Evolutionary conservation across 2,113 vertebrate genomes (phyloP), one percentile per base, ranked within the genome.

Genomic region (Forbesichthys agassizii): DNA sequence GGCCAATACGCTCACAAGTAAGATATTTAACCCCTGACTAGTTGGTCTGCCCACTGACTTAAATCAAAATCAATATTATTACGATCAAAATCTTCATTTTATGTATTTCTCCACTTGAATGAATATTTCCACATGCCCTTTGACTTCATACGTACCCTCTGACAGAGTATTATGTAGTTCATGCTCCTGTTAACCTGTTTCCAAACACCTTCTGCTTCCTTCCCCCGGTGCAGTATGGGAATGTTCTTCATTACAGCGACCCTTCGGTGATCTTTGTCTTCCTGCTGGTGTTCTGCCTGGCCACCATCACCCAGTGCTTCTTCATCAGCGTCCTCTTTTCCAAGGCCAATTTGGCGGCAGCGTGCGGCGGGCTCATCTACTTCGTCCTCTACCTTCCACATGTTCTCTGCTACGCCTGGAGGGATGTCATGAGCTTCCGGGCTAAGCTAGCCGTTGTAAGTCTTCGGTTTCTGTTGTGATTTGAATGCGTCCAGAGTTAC

Each of bases 321-420:
- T 91, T 99, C 81, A 98, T 99, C 84, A 99, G 95, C 90, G 95
- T 96, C 0, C 87, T 99, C 81, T 99, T 99, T 93, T 98, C 96
- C 60, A 95, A 95, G 75, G 95, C 98, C 78, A 99, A 99, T 87
- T 85, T 99, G 86, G 96, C 98, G 0, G 94, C 98, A 0, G 97
- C 98, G 68, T 99, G 96, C 10, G 97, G 96, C 0, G 97, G 98
- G 56, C 95, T 99, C 86, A 93, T 99, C 85, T 99, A 96, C 86
- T 99, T 99, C 82, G 92, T 94, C 0, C 92, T 99, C 33, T 99
- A 99, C 86, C 88, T 99, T 66, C 98, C 98, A 6, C 95, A 97
- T 0, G 72, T 95, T 67, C 91, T 99, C 0, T 98, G 95, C 56
- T 95, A 95, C 14, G 95, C 97, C 5, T 99, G 98, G 98, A 95